Conservation (phyloP, 2,888 invertebrate genomes). For the Melieria crassipennis region DNA sequence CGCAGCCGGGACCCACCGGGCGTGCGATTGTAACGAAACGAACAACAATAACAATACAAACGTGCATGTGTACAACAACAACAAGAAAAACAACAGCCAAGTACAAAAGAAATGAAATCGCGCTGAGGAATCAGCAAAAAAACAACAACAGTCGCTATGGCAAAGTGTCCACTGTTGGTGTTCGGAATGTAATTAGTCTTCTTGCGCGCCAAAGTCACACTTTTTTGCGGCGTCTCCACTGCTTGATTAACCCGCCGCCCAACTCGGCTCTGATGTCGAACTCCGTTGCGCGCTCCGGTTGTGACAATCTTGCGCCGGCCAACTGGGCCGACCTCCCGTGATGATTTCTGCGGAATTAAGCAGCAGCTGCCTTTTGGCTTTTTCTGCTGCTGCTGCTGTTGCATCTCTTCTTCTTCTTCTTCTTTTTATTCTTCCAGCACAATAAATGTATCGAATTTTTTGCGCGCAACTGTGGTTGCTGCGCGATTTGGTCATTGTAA, state of each 20-base stretch:
- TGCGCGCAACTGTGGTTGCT: neutral
- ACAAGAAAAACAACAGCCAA: slow-evolving; percentile 21
- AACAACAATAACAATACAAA: neutral
- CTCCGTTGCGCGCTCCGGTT: slow-evolving; percentile 7
- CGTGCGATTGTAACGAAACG: neutral
- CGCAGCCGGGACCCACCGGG: slow-evolving; percentile 10
- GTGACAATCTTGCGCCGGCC: slow-evolving; percentile 6
- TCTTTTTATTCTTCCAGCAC: neutral
- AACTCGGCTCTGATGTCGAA: slow-evolving; percentile 33
- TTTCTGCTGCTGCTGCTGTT: slow-evolving; percentile 21
- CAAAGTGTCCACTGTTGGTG: slow-evolving; percentile 38
- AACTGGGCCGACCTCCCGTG: slow-evolving; percentile 51
- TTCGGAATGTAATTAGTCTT: slow-evolving; percentile 53
- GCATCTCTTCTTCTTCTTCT: slow-evolving; percentile 15
- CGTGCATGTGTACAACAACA: slow-evolving; percentile 16
- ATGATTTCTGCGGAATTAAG: slow-evolving; percentile 59
- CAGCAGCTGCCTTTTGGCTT: slow-evolving; percentile 45
- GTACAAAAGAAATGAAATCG: neutral
- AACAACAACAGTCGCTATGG: slow-evolving; percentile 6
- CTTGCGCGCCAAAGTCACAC: slow-evolving; percentile 47
- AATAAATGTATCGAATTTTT: slow-evolving; percentile 2
- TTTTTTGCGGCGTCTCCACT: slow-evolving; percentile 35
- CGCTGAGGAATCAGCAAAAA: neutral
- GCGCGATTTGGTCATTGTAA: too few species aligned
- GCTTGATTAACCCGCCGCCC: slow-evolving; percentile 9